Evolutionary conservation across 2,888 invertebrate species (phyloP), one percentile per base, ranked within the genome.

Genomic region (Psylliodes chrysocephalus): DNA sequence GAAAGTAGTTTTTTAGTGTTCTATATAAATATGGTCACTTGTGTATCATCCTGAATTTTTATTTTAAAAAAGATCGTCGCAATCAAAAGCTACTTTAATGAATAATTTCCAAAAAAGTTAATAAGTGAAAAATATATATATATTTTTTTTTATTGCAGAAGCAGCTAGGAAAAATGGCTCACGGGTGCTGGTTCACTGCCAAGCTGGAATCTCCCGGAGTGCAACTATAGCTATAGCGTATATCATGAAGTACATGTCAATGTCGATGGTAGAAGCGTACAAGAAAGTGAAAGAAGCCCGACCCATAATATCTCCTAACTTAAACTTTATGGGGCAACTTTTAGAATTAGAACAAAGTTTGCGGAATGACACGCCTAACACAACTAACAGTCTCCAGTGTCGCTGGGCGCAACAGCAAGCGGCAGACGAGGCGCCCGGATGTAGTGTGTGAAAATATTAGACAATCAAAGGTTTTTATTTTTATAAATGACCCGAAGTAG

Each of bases 141-240:
- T 22, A 47, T 63, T 67, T 67, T 73, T 73, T 75, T 71, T 70
- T 76, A 65, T 87, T 87, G 14, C 87, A 91, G 91, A 91, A 80
- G 88, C 89, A 80, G 91, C 90, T 46, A 85, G 89, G 82, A 89
- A 86, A 84, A 87, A 80, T 60, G 91, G 85, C 75, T 88, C 84
- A 78, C 88, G 90, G 76, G 94, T 96, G 38, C 86, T 97, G 78
- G 91, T 97, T 65, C 97, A 97, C 83, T 97, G 97, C 82, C 96
- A 96, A 78, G 96, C 96, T 53, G 97, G 97, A 54, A 93, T 97
- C 52, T 96, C 96, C 59, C 88, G 96, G 71, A 96, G 96, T 70
- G 95, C 96, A 67, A 96, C 96, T 67, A 90, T 97, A 79, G 95
- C 95, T 78, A 96, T 97, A 78, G 96, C 96, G 51, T 97, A 94